Conservation (phyloP, 2,113 vertebrate species). For the Rhabdornis inornatus region DNA sequence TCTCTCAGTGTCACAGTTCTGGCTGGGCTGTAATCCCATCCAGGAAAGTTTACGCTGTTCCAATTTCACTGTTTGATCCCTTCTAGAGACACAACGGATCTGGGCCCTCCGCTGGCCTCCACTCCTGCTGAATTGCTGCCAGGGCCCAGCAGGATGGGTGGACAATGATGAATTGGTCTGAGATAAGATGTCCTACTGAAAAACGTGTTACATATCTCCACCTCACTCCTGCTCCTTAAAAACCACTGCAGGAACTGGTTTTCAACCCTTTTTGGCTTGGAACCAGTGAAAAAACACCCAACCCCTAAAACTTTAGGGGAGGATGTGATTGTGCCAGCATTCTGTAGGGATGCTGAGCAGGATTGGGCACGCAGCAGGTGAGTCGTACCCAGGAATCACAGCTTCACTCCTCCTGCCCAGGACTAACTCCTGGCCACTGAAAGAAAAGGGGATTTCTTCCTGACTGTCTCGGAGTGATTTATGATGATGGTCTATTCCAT, state of each 20-base stretch:
- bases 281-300: neutral
- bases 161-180: constrained; percentile 21
- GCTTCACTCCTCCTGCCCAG: neutral
- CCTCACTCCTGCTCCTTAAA: neutral
- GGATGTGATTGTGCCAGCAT: neutral
- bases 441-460: neutral
- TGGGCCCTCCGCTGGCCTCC: neutral
- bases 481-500: neutral
- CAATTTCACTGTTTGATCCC: neutral
- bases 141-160: neutral
- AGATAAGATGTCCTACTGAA: neutral
- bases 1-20: neutral
- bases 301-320: neutral
- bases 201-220: neutral
- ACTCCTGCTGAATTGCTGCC: neutral
- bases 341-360: neutral
- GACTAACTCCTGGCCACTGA: neutral
- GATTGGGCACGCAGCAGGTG: rapidly evolving
- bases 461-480: neutral
- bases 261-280: neutral
- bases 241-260: rapidly evolving
- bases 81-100: neutral
- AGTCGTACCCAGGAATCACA: rapidly evolving
- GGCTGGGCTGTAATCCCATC: neutral
- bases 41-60: neutral